Evolutionary conservation across 2,888 invertebrate species (phyloP).

Genomic region (Polyommatus iphigenia): DNA sequence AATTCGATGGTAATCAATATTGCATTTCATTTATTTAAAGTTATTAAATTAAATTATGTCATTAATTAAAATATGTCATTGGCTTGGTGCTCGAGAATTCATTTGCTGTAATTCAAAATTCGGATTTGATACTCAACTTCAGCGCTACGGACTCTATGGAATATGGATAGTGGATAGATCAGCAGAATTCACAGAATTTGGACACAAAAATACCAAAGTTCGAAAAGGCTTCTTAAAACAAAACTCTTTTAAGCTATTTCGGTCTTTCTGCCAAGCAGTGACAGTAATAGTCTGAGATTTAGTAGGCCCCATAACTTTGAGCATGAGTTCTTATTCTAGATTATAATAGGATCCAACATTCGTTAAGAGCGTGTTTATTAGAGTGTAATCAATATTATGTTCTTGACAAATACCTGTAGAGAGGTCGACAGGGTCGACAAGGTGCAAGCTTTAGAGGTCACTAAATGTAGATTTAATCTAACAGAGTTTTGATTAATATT

Average conservation of each 20-base stretch:
- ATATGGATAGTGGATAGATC: no score
- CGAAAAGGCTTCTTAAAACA: no score
- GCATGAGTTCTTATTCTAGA: neutral
- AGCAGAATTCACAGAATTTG: no score
- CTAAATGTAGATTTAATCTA: conserved; percentile 14
- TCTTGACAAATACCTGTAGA: neutral
- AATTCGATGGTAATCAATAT: neutral
- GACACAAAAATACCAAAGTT: no score
- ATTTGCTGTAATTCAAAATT: neutral
- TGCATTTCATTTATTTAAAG: neutral
- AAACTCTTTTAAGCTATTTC: no score
- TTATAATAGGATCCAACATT: neutral
- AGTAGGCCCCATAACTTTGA: no score
- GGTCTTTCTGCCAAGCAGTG: no score
- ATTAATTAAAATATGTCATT: no score
- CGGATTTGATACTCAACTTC: neutral
- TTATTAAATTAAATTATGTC: no score
- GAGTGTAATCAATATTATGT: conserved; percentile 1
- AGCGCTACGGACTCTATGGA: neutral
- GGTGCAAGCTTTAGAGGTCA: conserved; percentile 11
- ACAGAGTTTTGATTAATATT: neutral
- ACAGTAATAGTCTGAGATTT: no score
- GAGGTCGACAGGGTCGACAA: neutral
- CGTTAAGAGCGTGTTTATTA: neutral
- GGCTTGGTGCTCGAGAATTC: neutral